phyloP scores from a whole-genome alignment of 2,797 vertebrate species.

The Rhabdomys pumilio region DNA sequence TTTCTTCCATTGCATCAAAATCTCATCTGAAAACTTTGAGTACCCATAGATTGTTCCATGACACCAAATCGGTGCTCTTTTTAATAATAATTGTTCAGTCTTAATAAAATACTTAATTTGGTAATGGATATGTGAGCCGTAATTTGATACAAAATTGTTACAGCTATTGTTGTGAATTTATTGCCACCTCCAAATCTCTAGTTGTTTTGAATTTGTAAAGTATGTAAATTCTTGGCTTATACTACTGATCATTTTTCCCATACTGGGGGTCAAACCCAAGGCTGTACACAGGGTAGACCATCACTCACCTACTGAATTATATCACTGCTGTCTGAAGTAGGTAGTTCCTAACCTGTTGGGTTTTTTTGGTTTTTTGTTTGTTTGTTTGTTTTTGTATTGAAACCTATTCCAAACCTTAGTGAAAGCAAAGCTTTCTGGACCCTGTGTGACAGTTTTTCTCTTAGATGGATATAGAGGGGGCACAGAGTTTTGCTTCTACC shows the following conservation, averaged over 20 bases:
- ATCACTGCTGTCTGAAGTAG: background rate
- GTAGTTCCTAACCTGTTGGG: background rate
- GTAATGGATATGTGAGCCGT: background rate
- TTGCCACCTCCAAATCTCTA: background rate
- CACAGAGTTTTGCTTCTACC: background rate
- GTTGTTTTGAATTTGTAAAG: background rate
- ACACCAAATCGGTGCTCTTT: background rate
- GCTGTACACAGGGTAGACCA: background rate
- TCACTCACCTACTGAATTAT: background rate
- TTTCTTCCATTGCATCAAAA: background rate
- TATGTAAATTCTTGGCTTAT: background rate
- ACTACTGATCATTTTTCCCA: background rate
- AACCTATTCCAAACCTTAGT: background rate
- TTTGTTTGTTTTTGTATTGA: background rate
- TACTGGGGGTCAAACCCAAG: background rate
- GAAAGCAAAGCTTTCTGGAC: background rate
- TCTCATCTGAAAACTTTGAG: conserved; percentile 5
- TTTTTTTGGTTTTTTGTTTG: background rate
- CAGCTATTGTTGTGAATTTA: background rate
- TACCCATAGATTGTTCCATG: background rate
- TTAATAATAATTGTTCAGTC: background rate
- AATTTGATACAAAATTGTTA: background rate
- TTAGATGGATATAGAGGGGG: background rate
- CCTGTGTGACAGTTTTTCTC: background rate
- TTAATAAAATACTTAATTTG: conserved; percentile 1